Conservation (phyloP, 1,140 invertebrate genomes). For the Sinella curviseta region DNA sequence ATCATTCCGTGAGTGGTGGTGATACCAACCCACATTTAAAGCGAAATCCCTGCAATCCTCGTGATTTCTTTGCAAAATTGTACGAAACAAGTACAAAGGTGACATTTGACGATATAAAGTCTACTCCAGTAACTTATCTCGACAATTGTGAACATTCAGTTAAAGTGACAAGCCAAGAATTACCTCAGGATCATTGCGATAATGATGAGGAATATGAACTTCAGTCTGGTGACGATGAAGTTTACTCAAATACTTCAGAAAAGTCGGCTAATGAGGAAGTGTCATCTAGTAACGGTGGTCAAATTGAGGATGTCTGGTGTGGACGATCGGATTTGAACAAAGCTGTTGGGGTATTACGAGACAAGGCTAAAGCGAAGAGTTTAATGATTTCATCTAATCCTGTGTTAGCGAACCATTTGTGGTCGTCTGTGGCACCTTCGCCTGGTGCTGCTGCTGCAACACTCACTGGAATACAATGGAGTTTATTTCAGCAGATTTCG, state of each 20-base stretch:
- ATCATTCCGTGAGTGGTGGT: background rate
- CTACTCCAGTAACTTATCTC: too few relatives aligned
- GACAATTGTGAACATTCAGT: too few relatives aligned
- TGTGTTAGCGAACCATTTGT: background rate
- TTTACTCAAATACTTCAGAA: background rate
- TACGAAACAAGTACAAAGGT: slow-evolving; percentile 30
- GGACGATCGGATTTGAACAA: background rate
- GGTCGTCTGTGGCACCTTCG: background rate
- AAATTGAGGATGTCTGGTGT: background rate
- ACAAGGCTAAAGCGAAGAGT: background rate
- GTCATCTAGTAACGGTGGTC: background rate
- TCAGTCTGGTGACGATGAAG: background rate
- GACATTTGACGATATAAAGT: too few relatives aligned
- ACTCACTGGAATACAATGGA: slow-evolving; percentile 1
- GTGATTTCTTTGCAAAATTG: slow-evolving; percentile 44
- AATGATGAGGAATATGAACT: background rate
- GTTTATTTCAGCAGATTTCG: slow-evolving; percentile 8
- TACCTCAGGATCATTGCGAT: too few relatives aligned
- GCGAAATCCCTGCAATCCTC: slow-evolving; percentile 37
- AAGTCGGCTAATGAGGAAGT: background rate
- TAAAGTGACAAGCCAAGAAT: too few relatives aligned
- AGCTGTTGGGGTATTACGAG: background rate
- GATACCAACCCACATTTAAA: background rate
- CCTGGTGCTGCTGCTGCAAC: background rate
- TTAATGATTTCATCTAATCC: background rate